Base-by-base conservation (phyloP, 92 coral and sea anemone species). In the Umimayanthus chanpuru region DNA sequence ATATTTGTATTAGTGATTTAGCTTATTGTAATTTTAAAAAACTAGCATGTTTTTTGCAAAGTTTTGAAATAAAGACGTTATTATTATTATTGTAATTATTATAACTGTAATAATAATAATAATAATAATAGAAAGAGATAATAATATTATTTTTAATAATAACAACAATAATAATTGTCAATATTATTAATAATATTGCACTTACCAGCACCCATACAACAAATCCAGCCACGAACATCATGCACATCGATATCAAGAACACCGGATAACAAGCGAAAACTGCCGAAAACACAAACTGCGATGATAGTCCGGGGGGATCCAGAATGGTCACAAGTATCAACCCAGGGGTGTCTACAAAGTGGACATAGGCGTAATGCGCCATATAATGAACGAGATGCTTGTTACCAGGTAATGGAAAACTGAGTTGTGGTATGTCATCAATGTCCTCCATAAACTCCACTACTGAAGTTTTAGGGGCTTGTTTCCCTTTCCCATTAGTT, bases 261-360 rank as follows among this genome's bases (percentile, higher is more conserved):
- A 90, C 40, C 23, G 94, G 94, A 11, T 91, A 81, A 32, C 92
- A 89, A 6, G 81, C 55, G 15, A 79, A 49, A 6, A 90, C 76
- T 39, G 92, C 82, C 25, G 82, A 85, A 9, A 76, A 32, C 8
- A 94, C 80, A 21, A 87, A 64, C 77, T 73, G 75, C 9, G 92
- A 73, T 20, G 90, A 72, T 23, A 86, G 50, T 21, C 88, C 89
- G 15, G 86, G 90, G 26, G 79, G 77, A 14, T 79, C 64, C 67
- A 70, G 77, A 23, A 90, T 89, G 5, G 94, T 92, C 21, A 94
- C 81, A 61, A 86, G 86, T 9, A 82, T 88, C 4, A 92, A 80
- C 26, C 98, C 98, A 41, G 98, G 91, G 23, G 98, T 87, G 85
- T 94, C 95, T 41, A 94, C 95, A 32, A 94, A 77, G 86, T 92